Evolutionary conservation across 2,888 invertebrate species (phyloP).

Genomic region (Lamellibrachia columna): DNA sequence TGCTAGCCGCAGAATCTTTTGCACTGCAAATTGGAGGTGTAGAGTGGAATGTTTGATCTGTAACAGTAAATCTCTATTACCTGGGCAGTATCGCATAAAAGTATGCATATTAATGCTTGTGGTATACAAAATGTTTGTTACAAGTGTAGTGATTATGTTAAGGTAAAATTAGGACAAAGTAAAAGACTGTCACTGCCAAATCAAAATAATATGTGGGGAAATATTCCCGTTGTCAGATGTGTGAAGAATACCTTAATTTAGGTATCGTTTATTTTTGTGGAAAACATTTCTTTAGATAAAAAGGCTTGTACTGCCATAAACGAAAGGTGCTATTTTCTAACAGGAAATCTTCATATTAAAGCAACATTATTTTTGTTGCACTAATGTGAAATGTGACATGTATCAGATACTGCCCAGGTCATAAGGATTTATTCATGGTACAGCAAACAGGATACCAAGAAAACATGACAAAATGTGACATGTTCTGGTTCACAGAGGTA

Average conservation of each 20-base stretch:
- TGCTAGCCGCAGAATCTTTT: background rate
- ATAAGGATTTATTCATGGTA: background rate
- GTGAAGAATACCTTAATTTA: background rate
- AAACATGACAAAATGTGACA: background rate
- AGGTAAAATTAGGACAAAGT: background rate
- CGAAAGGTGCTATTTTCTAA: background rate
- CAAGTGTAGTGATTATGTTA: background rate
- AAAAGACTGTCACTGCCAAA: background rate
- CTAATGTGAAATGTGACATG: background rate
- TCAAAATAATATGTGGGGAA: background rate
- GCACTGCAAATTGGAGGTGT: background rate
- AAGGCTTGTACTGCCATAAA: background rate
- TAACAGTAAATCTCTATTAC: background rate
- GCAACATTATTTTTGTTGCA: background rate
- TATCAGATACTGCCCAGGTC: background rate
- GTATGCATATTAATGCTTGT: background rate
- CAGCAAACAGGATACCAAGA: background rate
- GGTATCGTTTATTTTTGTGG: background rate
- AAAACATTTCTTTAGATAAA: background rate
- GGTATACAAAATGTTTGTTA: background rate
- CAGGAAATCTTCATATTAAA: background rate
- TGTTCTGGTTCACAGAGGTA: background rate
- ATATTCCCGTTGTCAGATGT: background rate
- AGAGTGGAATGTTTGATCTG: background rate
- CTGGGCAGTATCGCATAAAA: background rate